A percentile compares a stretch with the other conserved stretches of the same genome.
Conservation (phyloP, 2,113 vertebrate genomes). For the Mus pahari region DNA sequence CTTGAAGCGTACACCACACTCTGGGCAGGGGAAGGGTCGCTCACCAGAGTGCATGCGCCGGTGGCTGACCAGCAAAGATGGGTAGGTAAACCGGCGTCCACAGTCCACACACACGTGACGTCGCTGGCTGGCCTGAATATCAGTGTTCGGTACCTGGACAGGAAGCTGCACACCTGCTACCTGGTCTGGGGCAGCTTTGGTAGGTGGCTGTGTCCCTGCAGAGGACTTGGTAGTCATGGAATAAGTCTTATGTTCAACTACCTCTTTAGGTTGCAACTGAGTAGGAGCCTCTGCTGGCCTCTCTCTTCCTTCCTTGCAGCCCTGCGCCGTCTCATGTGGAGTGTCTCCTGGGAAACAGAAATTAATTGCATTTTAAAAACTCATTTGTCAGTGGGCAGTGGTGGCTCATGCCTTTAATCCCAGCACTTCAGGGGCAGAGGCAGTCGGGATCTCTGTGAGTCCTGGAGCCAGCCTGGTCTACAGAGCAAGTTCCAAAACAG, state of each 20-base stretch:
- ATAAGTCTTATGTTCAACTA: not conserved
- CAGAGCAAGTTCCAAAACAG: not conserved
- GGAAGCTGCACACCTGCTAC: not conserved
- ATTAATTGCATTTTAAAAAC: not conserved
- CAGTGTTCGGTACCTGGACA: not conserved
- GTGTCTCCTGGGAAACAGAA: conserved; percentile 60
- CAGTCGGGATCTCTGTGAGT: not conserved
- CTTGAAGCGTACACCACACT: conserved; percentile 81
- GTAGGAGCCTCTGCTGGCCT: not conserved
- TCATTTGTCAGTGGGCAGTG: not conserved
- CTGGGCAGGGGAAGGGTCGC: conserved; percentile 78
- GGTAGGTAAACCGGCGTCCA: conserved; percentile 79
- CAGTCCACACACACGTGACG: conserved; percentile 80
- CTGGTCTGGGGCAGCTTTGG: conserved; percentile 22
- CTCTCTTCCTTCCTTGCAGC: not conserved
- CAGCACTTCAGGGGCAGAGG: not conserved
- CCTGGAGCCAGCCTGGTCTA: not conserved
- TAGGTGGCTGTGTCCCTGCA: not conserved
- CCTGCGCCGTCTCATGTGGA: conserved; percentile 2
- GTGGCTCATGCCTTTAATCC: not conserved
- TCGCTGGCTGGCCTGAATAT: conserved; percentile 62
- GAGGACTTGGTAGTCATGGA: not conserved
- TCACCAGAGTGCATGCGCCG: conserved; percentile 76
- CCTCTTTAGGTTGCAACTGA: not conserved
- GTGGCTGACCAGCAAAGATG: conserved; percentile 75